Conservation (phyloP, 2,888 invertebrate species). For the Neelides folsomi region DNA sequence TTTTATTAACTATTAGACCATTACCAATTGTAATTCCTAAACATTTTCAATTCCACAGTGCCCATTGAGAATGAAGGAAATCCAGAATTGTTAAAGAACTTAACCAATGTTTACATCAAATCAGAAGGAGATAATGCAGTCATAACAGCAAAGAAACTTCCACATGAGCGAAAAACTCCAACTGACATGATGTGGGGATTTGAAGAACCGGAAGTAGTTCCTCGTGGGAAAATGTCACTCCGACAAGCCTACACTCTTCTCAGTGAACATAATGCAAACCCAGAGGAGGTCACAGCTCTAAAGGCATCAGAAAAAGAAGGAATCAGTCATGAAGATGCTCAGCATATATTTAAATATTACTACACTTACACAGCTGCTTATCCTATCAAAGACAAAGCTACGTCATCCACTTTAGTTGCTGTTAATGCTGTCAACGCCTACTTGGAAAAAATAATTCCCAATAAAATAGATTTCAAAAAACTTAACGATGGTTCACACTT, state of each 20-base stretch:
- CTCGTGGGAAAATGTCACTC: conserved; percentile 53
- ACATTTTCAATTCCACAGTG: conserved; percentile 22
- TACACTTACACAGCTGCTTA: conserved; percentile 53
- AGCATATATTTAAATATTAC: conserved; percentile 51
- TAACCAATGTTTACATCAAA: conserved; percentile 35
- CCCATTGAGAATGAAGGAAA: conserved; percentile 34
- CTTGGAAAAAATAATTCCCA: too few relatives aligned
- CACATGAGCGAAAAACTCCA: conserved; percentile 43
- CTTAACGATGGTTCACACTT: too few relatives aligned
- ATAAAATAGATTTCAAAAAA: too few relatives aligned
- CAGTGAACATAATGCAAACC: conserved; percentile 49
- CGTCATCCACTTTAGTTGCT: background rate
- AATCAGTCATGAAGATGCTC: conserved; percentile 45
- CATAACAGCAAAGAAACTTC: conserved; percentile 41
- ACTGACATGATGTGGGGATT: conserved; percentile 53
- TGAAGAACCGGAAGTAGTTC: conserved; percentile 49
- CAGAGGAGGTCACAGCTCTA: conserved; percentile 44
- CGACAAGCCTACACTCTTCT: conserved; percentile 53
- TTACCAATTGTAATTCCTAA: background rate
- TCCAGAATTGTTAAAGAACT: conserved; percentile 13
- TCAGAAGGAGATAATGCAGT: conserved; percentile 38
- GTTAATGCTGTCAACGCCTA: too few relatives aligned
- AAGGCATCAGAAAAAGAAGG: conserved; percentile 55
- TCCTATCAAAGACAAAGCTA: conserved; percentile 40
- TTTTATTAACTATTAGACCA: too few relatives aligned